Conservation (phyloP, 1,140 invertebrate species). For the Tetramorium simillimum region DNA sequence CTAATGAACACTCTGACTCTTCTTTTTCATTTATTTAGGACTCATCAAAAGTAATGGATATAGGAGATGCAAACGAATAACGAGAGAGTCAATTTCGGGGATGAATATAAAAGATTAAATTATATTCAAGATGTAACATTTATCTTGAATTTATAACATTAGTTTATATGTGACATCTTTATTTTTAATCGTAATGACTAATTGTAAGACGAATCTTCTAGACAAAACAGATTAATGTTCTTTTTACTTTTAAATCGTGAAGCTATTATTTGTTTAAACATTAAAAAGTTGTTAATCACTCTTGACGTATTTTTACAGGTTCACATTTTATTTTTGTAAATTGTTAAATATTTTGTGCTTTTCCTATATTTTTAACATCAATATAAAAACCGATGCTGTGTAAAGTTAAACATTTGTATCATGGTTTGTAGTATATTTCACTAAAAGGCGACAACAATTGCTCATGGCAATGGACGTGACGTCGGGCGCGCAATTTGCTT, state of each 20-base stretch:
- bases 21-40: slow-evolving; percentile 21
- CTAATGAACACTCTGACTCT: slow-evolving; percentile 33
- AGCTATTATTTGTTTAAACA: background rate
- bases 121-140: background rate
- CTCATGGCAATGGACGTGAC: slow-evolving; percentile 74
- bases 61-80: slow-evolving; percentile 19
- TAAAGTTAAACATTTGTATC: slow-evolving; percentile 5
- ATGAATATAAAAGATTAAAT: slow-evolving; percentile 20
- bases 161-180: background rate
- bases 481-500: slow-evolving; percentile 76
- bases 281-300: background rate
- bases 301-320: background rate
- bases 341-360: background rate
- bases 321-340: background rate
- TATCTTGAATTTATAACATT: background rate
- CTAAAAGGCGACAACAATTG: slow-evolving; percentile 78
- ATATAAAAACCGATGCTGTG: background rate
- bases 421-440: slow-evolving; percentile 59
- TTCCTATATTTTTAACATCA: background rate
- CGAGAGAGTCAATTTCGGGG: background rate
- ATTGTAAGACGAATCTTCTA: background rate
- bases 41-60: background rate
- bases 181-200: background rate
- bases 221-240: background rate
- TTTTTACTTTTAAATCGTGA: background rate